Base-by-base conservation (phyloP, 2,888 invertebrate genomes). In the Heliothis peltigera region DNA sequence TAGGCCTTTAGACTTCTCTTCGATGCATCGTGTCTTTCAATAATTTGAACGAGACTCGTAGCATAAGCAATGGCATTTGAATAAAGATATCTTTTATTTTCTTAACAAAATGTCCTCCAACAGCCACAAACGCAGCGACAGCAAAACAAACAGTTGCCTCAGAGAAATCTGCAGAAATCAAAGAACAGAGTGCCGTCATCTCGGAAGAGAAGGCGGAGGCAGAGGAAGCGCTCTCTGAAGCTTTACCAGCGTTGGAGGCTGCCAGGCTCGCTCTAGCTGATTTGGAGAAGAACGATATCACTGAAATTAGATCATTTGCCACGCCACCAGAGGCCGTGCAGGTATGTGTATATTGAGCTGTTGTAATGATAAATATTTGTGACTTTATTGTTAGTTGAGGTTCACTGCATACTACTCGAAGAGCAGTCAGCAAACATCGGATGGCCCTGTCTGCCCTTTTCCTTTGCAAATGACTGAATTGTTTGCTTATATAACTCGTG, bases 241-340 rank as follows among this genome's bases (percentile, higher is more conserved):
- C 98, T 0, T 90, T 98, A 86, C 98, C 98, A 0, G 98, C 97
- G 0, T 92, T 99, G 0, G 98, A 98, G 83, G 96, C 96, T 10
- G 98, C 98, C 0, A 95, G 97, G 64, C 84, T 96, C 15, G 98
- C 98, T 0, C 94, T 99, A 0, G 96, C 97, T 0, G 98, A 98
- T 76, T 92, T 99, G 48, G 98, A 98, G 55, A 98, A 98, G 91
- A 96, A 97, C 0, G 98, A 98, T 83, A 98, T 99, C 79, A 98
- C 98, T 21, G 98, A 99, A 94, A 98, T 98, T 75, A 95, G 98
- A 81, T 98, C 98, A 0, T 98, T 98, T 85, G 98, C 98, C 8
- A 98, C 98, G 0, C 98, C 98, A 0, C 98, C 98, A 0, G 97
- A 98, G 79, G 97, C 98, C 15, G 98, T 98, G 25, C 98, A 98